Evolutionary conservation across 2,797 vertebrate species (phyloP).

Genomic region (Eremophila alpestris): DNA sequence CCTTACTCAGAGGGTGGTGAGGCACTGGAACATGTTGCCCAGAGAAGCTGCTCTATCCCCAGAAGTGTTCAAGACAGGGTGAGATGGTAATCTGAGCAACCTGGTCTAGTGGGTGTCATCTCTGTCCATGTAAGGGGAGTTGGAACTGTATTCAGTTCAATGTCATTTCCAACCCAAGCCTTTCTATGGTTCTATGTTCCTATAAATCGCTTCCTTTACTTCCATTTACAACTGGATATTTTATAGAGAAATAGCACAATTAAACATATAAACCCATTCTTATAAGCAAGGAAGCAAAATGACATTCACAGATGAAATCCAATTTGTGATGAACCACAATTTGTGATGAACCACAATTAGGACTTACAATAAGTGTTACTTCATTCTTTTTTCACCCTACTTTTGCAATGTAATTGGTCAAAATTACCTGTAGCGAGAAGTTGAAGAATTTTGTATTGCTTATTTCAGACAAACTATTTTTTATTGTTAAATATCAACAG

Average conservation of each 20-base stretch:
- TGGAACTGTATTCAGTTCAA: background rate
- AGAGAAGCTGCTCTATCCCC: background rate
- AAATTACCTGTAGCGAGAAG: constrained; percentile 15
- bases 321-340: constrained; percentile 29
- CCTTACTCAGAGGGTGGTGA: background rate
- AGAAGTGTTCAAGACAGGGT: background rate
- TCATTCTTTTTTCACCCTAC: background rate
- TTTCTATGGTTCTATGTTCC: background rate
- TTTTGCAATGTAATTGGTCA: constrained; percentile 20
- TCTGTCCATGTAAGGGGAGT: background rate
- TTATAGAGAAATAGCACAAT: constrained; percentile 24
- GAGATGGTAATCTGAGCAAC: background rate
- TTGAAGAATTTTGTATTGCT: background rate
- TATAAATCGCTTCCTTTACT: constrained; percentile 61
- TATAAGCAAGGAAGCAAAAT: background rate
- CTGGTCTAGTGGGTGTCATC: too few species aligned
- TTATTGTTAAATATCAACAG: constrained; percentile 13
- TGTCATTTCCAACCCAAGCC: background rate
- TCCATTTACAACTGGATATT: constrained; percentile 56
- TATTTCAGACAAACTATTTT: background rate
- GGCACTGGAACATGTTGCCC: too few species aligned
- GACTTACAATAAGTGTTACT: background rate
- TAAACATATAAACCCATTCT: constrained; percentile 9
- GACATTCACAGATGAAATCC: background rate
- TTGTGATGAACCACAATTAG: constrained; percentile 29